Evolutionary conservation across 2,888 invertebrate species (phyloP), one percentile per base, ranked within the genome.

Genomic region (Apamea sordens): DNA sequence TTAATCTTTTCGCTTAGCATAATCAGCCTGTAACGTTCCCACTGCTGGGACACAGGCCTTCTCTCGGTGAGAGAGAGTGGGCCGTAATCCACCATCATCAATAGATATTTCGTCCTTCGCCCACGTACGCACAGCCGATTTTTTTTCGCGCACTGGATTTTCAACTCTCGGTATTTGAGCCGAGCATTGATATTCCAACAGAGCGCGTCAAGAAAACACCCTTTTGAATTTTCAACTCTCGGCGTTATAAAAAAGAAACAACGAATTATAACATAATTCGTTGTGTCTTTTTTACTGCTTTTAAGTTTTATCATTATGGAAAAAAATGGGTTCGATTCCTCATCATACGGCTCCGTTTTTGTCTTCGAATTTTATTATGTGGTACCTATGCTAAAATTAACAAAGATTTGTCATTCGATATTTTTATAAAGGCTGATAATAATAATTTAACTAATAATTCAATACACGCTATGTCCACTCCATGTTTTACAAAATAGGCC

Each of bases 321-420:
- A 4, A 32, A 65, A 15, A 73, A 28, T 18, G 28, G 10, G 64
- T 32, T 7, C 3, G 32, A 47, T 32, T 32, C 24, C 15, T 32
- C 7, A 47, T 44, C 21, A 28, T 59, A 24, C 21, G 15, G 41
- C 4, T 73, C 44, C 24, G 32, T 47, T 44, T 18, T 44, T 15
- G 3, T 11, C 1, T 73, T 24, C 28, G 10, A 65, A 24, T 24
- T 68, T 47, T 0, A 10, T 47, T 47, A 47, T 24, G 11, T 32
- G 11, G 68, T 24, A n/a, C n/a, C n/a, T n/a, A 72, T 15, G 18
- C 32, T 73, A 68, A 67, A 67, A 47, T 47, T 47, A 68, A 68
- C 7, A 6, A 28, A 63, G 21, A 24, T 36, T 24, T 65, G 7
- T 65, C 36, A 7, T 64, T 36, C 15, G 36, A 24, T 24, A 7